Base-by-base conservation (phyloP, 2,113 vertebrate genomes). In the Actenoides lindsayi region DNA sequence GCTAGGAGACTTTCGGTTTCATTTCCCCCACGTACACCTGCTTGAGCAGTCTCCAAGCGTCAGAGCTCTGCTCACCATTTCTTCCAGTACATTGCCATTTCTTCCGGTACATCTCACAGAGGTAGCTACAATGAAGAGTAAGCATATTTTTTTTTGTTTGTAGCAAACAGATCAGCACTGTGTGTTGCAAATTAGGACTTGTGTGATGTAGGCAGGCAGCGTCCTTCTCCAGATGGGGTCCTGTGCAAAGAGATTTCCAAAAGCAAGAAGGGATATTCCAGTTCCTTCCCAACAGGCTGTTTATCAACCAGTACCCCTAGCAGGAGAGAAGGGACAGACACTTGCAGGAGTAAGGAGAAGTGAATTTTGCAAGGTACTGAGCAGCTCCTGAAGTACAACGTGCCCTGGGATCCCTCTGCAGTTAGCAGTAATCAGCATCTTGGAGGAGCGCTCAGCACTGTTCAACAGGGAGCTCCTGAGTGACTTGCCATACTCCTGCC, bases 11-110 rank as follows among this genome's bases (percentile, higher is more conserved):
- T n/a, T 68, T 54, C 0, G 0, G 31, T 21, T 64, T 51, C n/a
- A 5, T 37, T 84, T 46, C 12, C 6, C 35, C 57, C 5, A 0
- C 0, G 14, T 14, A 10, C 8, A 2, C 4, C 1, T 7, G 5
- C 17, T 9, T 11, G 59, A 39, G 9, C 3, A 17, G 5, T 30
- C 69, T 46, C 62, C 30, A 31, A 44, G 42, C 31, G 16, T 30
- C 24, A 35, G 65, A n/a, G 35, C 53, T 59, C 68, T 2, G 8
- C 50, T 88, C 62, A 12, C 16, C 17, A 41, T 41, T 30, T 28
- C 62, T 64, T 41, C 37, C 39, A 42, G 46, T 7, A 3, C 46
- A 5, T 21, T 41, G 39, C 16, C 17, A 41, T 39, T 30, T 28
- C 62, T 64, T 41, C 37, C 27, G 37, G 46, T 7, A 3, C 46